A percentile compares a stretch with the other conserved stretches of the same genome.
Conservation (phyloP, 2,888 invertebrate genomes). For the Pristionchus mayeri region DNA sequence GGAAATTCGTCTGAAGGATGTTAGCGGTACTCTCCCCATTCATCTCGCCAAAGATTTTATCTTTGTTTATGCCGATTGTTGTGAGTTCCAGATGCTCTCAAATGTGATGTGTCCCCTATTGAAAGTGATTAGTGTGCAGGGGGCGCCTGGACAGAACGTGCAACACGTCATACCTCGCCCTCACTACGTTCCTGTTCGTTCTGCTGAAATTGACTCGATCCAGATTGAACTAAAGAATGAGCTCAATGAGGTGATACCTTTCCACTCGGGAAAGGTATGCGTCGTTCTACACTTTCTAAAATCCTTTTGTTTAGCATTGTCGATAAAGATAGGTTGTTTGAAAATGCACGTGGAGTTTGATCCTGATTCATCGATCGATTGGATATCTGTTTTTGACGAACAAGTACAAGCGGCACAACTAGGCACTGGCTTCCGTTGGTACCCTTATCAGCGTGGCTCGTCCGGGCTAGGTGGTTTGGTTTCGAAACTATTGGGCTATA, state of each 20-base stretch:
- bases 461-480: background rate
- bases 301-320: conserved; percentile 3
- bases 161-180: conserved; percentile 16
- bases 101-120: conserved; percentile 40
- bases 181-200: conserved; percentile 26
- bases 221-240: conserved; percentile 31
- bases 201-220: conserved; percentile 21
- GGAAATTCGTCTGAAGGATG: conserved; percentile 2
- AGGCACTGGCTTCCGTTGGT: conserved; percentile 12
- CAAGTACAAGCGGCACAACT: conserved; percentile 27
- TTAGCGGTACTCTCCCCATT: background rate
- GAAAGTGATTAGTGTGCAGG: conserved; percentile 7
- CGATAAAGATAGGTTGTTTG: conserved; percentile 24
- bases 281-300: conserved; percentile 5
- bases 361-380: conserved; percentile 31
- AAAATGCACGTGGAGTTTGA: conserved; percentile 38
- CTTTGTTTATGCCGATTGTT: conserved; percentile 39
- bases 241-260: conserved; percentile 35
- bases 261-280: conserved; percentile 30
- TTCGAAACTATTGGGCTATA: background rate
- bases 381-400: conserved; percentile 25
- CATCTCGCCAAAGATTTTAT: conserved; percentile 41
- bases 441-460: conserved; percentile 33
- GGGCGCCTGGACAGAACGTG: conserved; percentile 15
- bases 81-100: conserved; percentile 41